Conservation (phyloP, 2,113 vertebrate species). For the Cygnus atratus region DNA sequence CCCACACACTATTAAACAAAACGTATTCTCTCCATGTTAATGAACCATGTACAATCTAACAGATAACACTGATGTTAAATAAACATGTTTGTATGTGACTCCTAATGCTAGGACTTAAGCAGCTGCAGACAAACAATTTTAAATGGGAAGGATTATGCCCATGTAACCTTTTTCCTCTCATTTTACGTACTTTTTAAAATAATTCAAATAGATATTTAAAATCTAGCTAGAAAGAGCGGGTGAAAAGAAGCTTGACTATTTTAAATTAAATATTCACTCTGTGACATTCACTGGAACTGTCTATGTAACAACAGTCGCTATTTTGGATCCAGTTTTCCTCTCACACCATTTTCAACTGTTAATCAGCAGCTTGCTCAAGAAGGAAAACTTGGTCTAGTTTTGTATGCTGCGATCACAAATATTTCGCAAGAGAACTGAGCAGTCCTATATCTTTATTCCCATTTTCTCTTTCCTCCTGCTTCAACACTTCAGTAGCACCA, state of each 20-base stretch:
- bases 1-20: constrained; percentile 53
- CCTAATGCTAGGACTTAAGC: constrained; percentile 5
- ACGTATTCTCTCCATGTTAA: constrained; percentile 60
- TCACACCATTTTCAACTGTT: not conserved
- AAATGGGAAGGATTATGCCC: constrained; percentile 28
- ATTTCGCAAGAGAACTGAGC: not conserved
- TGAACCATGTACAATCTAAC: constrained; percentile 53
- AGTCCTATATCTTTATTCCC: not conserved
- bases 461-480: not conserved
- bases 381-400: not conserved
- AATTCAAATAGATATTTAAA: constrained; percentile 5
- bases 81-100: constrained; percentile 47
- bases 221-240: not conserved
- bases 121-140: constrained; percentile 28
- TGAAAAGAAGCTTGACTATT: not conserved
- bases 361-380: not conserved
- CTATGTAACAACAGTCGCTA: not conserved
- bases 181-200: constrained; percentile 11
- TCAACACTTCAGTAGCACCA: not conserved
- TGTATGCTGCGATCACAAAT: not conserved
- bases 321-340: not conserved
- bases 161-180: not conserved
- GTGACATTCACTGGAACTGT: not conserved
- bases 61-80: constrained; percentile 49
- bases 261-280: not conserved